These are phyloP conservation scores for Spheniscus humboldti DNA, from an alignment of 2,797 vertebrate genomes.

Conservation along the genomic window DNA sequence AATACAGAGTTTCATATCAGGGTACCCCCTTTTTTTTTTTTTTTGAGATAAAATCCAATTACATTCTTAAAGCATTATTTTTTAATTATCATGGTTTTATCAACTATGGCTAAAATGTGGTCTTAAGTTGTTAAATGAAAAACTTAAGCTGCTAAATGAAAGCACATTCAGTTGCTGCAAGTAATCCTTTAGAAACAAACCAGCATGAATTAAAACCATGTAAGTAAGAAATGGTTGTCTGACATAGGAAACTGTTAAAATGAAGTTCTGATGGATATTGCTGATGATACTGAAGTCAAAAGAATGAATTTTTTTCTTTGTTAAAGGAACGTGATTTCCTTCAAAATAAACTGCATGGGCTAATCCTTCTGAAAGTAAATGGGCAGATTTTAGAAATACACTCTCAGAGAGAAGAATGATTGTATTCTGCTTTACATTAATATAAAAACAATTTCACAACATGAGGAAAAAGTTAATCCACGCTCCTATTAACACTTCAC, in stretches of 20 bases:
- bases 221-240: not conserved
- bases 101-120: not conserved
- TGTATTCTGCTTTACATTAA: constrained; percentile 14
- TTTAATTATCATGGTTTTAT: not conserved
- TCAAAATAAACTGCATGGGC: not conserved
- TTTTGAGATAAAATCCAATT: not conserved
- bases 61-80: not conserved
- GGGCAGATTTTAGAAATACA: not conserved
- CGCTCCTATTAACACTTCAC: constrained; percentile 8
- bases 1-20: not conserved
- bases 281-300: not conserved
- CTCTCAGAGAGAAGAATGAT: not conserved
- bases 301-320: not conserved
- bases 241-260: not conserved
- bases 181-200: not conserved
- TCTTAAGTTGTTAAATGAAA: not conserved
- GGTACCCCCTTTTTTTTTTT: not conserved
- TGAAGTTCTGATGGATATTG: not conserved
- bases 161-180: not conserved
- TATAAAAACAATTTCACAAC: not conserved
- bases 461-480: constrained; percentile 6
- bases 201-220: not conserved
- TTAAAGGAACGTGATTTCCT: not conserved
- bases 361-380: not conserved
- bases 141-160: not conserved